These are phyloP conservation scores for Elanus axillaris DNA, from an alignment of 2,113 vertebrate species.

Conservation along the genomic window DNA sequence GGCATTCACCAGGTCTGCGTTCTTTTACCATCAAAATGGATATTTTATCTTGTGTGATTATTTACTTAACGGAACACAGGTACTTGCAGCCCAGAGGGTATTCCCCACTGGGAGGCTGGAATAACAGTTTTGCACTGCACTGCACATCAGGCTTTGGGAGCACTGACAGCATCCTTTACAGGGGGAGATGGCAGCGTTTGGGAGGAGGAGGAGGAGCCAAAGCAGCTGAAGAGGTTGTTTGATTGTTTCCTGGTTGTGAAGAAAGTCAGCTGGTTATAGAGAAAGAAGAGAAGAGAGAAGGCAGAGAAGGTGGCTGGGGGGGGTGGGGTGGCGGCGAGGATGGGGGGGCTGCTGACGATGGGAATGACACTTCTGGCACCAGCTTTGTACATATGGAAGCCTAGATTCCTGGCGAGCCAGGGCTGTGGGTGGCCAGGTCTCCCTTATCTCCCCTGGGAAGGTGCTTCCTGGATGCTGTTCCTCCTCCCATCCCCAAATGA, in stretches of 20 bases:
- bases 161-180: not conserved
- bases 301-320: not conserved
- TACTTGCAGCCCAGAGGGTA: conserved; percentile 17
- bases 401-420: not conserved
- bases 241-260: conserved; percentile 48
- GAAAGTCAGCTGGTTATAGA: conserved; percentile 33
- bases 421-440: conserved; percentile 40
- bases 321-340: not conserved
- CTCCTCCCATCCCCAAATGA: not conserved
- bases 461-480: not conserved
- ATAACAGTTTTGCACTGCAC: not conserved
- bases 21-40: not conserved
- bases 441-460: not conserved
- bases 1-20: not conserved
- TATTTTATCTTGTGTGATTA: conserved; percentile 42
- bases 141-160: not conserved
- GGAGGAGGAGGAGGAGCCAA: conserved; percentile 19
- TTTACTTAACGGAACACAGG: conserved; percentile 23
- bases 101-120: conserved; percentile 43
- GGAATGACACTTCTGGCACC: not conserved
- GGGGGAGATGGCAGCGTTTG: not conserved
- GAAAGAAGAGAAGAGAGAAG: not conserved
- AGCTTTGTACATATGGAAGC: not conserved
- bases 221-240: conserved; percentile 22
- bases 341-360: not conserved